Evolutionary conservation across 2,888 invertebrate species (phyloP), one percentile per base, ranked within the genome.

Genomic region (Ecliptopera silaceata): DNA sequence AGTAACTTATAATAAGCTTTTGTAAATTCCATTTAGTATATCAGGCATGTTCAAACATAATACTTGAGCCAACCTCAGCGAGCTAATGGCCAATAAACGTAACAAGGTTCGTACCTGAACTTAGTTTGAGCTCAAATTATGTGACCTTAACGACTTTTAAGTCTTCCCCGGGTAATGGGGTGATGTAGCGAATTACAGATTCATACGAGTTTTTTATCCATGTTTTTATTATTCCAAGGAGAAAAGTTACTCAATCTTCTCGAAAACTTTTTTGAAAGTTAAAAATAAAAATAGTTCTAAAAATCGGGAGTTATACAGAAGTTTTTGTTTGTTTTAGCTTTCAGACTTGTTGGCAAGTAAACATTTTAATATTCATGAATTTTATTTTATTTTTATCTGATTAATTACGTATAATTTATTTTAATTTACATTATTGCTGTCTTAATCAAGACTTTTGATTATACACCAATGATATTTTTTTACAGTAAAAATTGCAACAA

Each of bases 81-180:
- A 45, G 31, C 20, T 47, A 51, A 51, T 56, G 11, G 42, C 50
- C 47, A 51, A 55, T 57, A 52, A 43, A 38, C 36, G 29, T 50
- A 46, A 47, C 36, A 43, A 50, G 31, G 29, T 5, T 38, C 36
- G 32, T 38, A 48, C 38, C 42, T 45, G 22, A 36, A 20, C 46
- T 57, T 43, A 42, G 26, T 50, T 45, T n/a, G 15, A 49, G 44
- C 26, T 29, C 32, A 55, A 54, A 56, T 49, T 59, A 29, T 45
- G 29, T 46, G 45, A 56, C 56, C 45, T 17, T 22, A 18, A 45
- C 32, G 12, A 15, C 45, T 56, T 50, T 56, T 10, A 56, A 46
- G 41, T 39, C 32, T 53, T 13, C 18, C 17, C 17, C 3, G 38
- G 29, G 17, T 13, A 10, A 29, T 29, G 29, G 38, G 29, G 17